Conservation (phyloP, 2,113 vertebrate genomes). For the human region DNA sequence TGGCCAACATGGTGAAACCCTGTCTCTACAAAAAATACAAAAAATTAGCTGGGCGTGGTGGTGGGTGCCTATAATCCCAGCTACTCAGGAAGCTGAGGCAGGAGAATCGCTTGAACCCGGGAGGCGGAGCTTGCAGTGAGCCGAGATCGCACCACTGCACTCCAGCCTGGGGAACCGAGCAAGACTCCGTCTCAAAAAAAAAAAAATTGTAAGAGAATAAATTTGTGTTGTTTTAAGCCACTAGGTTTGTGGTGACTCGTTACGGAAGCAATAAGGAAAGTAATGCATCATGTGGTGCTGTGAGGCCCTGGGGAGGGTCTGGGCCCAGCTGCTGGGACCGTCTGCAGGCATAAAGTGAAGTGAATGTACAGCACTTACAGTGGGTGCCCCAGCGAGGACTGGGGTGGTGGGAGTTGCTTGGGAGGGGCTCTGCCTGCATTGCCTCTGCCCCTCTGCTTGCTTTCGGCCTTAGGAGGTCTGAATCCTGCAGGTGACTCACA, state of each 20-base stretch:
- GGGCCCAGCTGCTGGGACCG: not conserved
- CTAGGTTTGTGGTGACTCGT: not conserved
- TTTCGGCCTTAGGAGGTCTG: not conserved
- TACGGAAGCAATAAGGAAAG: accelerated
- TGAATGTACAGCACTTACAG: not conserved
- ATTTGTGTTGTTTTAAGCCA: not conserved
- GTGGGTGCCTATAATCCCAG: too few species aligned
- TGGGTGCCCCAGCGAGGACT: too few species aligned
- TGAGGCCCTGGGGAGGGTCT: accelerated
- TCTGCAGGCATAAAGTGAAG: not conserved
- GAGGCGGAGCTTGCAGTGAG: too few species aligned
- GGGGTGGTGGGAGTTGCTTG: not conserved
- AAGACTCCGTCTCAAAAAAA: too few species aligned
- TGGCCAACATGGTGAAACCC: too few species aligned
- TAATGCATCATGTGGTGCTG: not conserved
- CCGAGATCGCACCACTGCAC: too few species aligned
- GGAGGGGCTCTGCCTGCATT: not conserved
- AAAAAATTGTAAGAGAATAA: too few species aligned
- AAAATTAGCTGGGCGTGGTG: too few species aligned
- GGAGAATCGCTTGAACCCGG: too few species aligned
- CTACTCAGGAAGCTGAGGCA: too few species aligned
- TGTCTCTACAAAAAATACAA: too few species aligned
- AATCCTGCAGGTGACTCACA: not conserved
- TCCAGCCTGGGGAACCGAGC: too few species aligned
- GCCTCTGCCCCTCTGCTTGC: not conserved